Base-by-base conservation (phyloP, 2,113 vertebrate species). In the Gavia stellata region DNA sequence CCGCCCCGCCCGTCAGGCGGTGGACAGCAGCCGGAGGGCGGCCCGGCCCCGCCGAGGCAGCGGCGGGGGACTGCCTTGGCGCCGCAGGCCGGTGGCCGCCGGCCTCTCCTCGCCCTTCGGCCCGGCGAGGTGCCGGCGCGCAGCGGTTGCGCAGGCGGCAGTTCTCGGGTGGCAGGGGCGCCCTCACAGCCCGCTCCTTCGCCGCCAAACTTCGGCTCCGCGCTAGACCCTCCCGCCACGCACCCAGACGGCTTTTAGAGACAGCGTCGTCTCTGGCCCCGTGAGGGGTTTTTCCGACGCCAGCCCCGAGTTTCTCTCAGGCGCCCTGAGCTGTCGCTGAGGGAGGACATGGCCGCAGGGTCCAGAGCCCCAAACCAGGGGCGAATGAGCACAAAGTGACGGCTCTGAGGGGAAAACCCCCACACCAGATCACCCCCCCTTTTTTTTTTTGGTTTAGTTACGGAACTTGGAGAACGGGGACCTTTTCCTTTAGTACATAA, bases 361-460 rank as follows among this genome's bases (percentile, higher is more conserved):
- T 33, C 36, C 40, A 6, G 36, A 40, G 17, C 17, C 20, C 23
- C 55, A 24, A 8, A 6, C 0, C 21, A 2, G 31, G 10, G 17
- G 19, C 20, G 8, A 38, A 6, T 0, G 34, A 56, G n/a, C 40
- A 2, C 26, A 16, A 36, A 65, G 23, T 13, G 14, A 55, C 14
- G 8, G 29, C 31, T 42, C 9, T 8, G 33, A 53, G 52, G 28
- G 5, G 2, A 3, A 44, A 33, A 7, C 28, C 14, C 33, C 8
- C 34, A 14, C 2, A 5, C 5, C n/a, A n/a, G n/a, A n/a, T n/a
- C n/a, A n/a, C 19, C 12, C 15, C 8, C 2, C 28, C 1, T 1
- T 14, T 20, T 9, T 36, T 29, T 5, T 18, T 38, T 12, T 16
- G 5, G 9, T 33, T 55, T 34, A 9, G 14, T 66, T 55, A 14